Conservation (phyloP, 2,888 invertebrate species). For the Pheosia tremula region DNA sequence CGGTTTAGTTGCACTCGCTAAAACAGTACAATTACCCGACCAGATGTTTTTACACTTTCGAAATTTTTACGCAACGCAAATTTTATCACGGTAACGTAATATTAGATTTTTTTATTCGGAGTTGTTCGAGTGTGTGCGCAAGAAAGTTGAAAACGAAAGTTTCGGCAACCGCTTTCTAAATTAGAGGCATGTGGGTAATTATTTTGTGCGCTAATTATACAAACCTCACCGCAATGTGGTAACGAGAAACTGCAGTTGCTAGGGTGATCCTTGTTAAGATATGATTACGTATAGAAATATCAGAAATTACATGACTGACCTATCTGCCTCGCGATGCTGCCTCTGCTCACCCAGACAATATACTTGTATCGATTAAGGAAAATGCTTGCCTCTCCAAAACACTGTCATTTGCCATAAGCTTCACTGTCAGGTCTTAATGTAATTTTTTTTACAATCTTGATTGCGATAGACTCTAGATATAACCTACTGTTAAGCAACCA, state of each 20-base stretch:
- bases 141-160: conserved; percentile 8
- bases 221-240: background rate
- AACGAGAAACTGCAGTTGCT: background rate
- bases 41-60: conserved; percentile 32
- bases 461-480: no score
- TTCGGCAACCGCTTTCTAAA: conserved; percentile 4
- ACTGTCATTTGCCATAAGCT: no score
- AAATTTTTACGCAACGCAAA: conserved; percentile 22
- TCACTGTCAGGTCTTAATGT: no score
- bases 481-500: no score
- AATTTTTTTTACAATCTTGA: no score
- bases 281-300: background rate
- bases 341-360: no score
- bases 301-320: no score
- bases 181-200: background rate
- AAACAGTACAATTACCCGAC: conserved; percentile 32
- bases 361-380: no score
- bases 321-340: no score
- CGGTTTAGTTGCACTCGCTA: conserved; percentile 45
- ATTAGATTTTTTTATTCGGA: conserved; percentile 12
- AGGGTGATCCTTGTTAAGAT: background rate
- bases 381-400: no score
- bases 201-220: background rate
- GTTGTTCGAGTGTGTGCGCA: conserved; percentile 2
- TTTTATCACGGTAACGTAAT: conserved; percentile 32